A percentile compares a stretch with the other conserved stretches of the same genome.
phyloP scores from a whole-genome alignment of 23 tunicate genomes.

The Ascidia mentula region DNA sequence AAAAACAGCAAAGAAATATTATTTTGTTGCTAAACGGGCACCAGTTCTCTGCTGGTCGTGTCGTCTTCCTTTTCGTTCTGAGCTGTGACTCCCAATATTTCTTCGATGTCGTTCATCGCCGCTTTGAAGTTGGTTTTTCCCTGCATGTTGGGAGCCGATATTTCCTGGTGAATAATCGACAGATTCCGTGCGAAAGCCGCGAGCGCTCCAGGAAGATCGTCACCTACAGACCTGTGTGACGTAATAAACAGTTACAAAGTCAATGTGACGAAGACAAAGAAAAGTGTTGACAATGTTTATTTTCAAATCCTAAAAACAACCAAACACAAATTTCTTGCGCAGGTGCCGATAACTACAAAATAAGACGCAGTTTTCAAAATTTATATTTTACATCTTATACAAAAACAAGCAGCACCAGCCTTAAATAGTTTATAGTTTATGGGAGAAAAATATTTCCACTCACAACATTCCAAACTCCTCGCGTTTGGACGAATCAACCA shows the following conservation, averaged over 20 bases:
- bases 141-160: constrained; percentile 94
- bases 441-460: too few relatives aligned
- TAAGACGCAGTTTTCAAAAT: too few relatives aligned
- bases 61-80: constrained; percentile 73
- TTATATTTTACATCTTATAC: too few relatives aligned
- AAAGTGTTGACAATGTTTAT: too few relatives aligned
- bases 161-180: constrained; percentile 77
- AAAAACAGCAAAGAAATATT: neutral
- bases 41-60: neutral
- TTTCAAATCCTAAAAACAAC: neutral
- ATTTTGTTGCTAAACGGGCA: neutral
- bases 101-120: constrained; percentile 75
- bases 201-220: constrained; percentile 66
- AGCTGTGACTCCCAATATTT: constrained; percentile 47
- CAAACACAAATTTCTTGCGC: neutral
- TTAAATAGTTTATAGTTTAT: too few relatives aligned
- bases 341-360: neutral
- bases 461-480: constrained; percentile 94
- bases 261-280: too few relatives aligned
- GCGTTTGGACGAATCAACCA: constrained; percentile 78
- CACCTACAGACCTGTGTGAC: constrained; percentile 63
- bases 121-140: constrained; percentile 87
- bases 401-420: too few relatives aligned
- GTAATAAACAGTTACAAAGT: neutral
- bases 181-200: constrained; percentile 74